phyloP scores from a whole-genome alignment of 2,797 vertebrate genomes.

The Ctenosaura bakeri region DNA sequence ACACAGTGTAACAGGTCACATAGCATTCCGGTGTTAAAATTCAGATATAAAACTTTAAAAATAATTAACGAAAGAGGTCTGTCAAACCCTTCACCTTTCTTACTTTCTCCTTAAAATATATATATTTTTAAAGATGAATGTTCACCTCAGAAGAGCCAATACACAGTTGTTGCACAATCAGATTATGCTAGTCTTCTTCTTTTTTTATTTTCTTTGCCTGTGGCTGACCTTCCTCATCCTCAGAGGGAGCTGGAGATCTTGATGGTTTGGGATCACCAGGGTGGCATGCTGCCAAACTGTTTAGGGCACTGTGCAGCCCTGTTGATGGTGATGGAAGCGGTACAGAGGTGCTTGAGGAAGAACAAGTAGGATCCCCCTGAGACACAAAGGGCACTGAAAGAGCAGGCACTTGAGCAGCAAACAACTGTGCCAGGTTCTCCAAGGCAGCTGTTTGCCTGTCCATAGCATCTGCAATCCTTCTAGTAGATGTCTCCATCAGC shows the following conservation, averaged over 20 bases:
- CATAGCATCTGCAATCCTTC: constrained; percentile 42
- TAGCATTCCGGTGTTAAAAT: not conserved
- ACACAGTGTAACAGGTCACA: too few relatives aligned
- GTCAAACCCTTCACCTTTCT: not conserved
- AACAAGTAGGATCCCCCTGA: constrained; percentile 7
- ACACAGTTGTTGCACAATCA: not conserved
- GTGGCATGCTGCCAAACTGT: constrained; percentile 3
- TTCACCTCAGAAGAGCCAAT: constrained; percentile 8
- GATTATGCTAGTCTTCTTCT: constrained; percentile 14
- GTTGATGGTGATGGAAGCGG: not conserved
- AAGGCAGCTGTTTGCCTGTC: constrained; percentile 41
- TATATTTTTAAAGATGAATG: not conserved
- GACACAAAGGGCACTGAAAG: not conserved
- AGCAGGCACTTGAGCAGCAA: not conserved
- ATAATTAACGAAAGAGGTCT: not conserved
- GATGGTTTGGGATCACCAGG: not conserved
- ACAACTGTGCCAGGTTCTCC: constrained; percentile 41
- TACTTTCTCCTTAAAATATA: not conserved
- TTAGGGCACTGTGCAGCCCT: not conserved
- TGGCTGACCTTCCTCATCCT: constrained; percentile 24
- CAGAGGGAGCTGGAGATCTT: not conserved
- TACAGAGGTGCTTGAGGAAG: not conserved
- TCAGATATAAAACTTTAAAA: constrained; percentile 9
- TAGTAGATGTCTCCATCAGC: constrained; percentile 37
- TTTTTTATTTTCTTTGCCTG: constrained; percentile 42